Evolutionary conservation across 2,797 vertebrate genomes (phyloP).

Genomic region (Columba guinea): DNA sequence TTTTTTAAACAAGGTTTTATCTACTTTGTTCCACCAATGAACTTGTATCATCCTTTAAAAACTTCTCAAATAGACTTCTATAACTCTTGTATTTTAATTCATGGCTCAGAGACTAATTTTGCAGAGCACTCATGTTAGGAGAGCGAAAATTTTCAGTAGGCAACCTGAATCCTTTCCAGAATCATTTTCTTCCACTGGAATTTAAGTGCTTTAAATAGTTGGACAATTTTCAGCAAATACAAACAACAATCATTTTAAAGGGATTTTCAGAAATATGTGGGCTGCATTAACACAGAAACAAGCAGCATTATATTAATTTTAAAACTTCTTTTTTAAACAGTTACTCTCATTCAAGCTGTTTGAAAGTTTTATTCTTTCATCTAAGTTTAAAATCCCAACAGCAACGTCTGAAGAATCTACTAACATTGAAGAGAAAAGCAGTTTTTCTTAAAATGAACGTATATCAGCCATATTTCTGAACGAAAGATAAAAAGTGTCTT

Average conservation of each 20-base stretch:
- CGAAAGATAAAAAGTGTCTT: background rate
- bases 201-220: background rate
- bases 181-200: background rate
- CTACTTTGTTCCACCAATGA: background rate
- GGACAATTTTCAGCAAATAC: background rate
- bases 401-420: background rate
- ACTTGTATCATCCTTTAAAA: background rate
- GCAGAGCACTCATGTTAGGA: background rate
- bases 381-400: background rate
- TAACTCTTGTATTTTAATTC: background rate
- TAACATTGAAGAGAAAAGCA: background rate
- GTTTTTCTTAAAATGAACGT: background rate
- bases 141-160: background rate
- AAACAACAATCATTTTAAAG: background rate
- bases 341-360: background rate
- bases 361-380: background rate
- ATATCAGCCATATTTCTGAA: background rate
- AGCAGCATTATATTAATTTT: background rate
- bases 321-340: background rate
- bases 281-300: background rate
- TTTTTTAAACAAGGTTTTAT: slow-evolving; percentile 5
- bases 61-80: background rate
- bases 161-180: background rate
- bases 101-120: background rate
- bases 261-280: background rate